Percentiles rank a stretch among this genome's conserved stretches.
Conservation (phyloP, 2,113 vertebrate genomes). For the Hemicordylus capensis region DNA sequence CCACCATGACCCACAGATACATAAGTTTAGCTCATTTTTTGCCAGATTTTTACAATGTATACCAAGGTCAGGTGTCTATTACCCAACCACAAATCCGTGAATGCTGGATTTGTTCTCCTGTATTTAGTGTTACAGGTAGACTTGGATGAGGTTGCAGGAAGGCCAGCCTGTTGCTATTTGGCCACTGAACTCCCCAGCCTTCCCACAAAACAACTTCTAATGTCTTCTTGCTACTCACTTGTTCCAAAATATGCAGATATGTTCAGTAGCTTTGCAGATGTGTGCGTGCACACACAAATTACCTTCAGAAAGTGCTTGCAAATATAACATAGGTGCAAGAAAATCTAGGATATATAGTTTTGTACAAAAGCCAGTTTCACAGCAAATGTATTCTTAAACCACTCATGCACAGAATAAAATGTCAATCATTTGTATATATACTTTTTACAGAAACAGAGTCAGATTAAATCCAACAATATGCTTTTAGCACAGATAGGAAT, state of each 20-base stretch:
- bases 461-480: too few species aligned
- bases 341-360: neutral
- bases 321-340: neutral
- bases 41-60: too few species aligned
- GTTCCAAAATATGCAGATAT: neutral
- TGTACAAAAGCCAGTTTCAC: neutral
- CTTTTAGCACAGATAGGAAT: conserved; percentile 1
- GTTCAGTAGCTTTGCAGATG: neutral
- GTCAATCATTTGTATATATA: too few species aligned
- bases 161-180: neutral
- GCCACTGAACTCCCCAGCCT: neutral
- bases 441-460: too few species aligned
- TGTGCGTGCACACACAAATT: neutral
- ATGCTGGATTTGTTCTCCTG: too few species aligned
- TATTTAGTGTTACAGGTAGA: neutral
- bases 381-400: neutral
- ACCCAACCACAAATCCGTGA: too few species aligned
- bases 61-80: too few species aligned
- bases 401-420: neutral
- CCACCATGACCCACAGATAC: too few species aligned
- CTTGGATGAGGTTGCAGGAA: neutral
- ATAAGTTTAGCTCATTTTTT: too few species aligned
- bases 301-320: neutral
- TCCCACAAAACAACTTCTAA: neutral
- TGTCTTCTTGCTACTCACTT: neutral